Base-by-base conservation (phyloP, 2,888 invertebrate species). In the Serripes groenlandicus region DNA sequence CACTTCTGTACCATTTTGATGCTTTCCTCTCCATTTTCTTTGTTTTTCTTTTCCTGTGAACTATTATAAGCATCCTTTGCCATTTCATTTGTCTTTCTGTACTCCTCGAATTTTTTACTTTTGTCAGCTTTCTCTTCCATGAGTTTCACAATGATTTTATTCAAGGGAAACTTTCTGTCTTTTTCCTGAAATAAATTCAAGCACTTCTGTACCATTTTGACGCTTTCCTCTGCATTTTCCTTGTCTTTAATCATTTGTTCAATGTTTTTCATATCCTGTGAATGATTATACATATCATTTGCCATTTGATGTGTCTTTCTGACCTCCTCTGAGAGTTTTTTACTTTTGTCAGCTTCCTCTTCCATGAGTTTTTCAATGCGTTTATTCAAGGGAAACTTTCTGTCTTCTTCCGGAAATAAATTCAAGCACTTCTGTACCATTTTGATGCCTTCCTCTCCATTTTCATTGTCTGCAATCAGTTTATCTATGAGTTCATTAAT, bases 231-330 rank as follows among this genome's bases (percentile, higher is more conserved):
- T 23, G 28, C 58, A 58, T 32, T 73, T 30, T 62, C 28, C 28
- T 73, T 73, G 5, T 60, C 62, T n/a, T 42, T n/a, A n/a, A n/a
- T n/a, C n/a, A n/a, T n/a, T n/a, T n/a, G n/a, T 52, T 86, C 83
- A 0, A 87, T 74, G 11, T 74, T 75, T 35, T 82, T 86, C 78
- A 83, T 86, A 21, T 86, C 85, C 52, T 78, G 77, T 30, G 81
- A 80, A 42, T 83, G 80, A 37, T 70, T 69, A 70, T 80, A 86
- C 62, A 86, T 76, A 62, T 86, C 85, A 80, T 78, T 66, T 15
- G 82, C 85, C 85, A 86, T 86, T 69, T 78, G 73, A 30, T 86
- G 77, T 26, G 77, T 83, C 54, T 86, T 82, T 32, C 72, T 68
- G 15, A 80, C 75, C 66, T 86, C 80, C 18, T 75, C 73, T 56